phyloP scores from a whole-genome alignment of 2,797 vertebrate genomes.

The Acanthurus tractus region DNA sequence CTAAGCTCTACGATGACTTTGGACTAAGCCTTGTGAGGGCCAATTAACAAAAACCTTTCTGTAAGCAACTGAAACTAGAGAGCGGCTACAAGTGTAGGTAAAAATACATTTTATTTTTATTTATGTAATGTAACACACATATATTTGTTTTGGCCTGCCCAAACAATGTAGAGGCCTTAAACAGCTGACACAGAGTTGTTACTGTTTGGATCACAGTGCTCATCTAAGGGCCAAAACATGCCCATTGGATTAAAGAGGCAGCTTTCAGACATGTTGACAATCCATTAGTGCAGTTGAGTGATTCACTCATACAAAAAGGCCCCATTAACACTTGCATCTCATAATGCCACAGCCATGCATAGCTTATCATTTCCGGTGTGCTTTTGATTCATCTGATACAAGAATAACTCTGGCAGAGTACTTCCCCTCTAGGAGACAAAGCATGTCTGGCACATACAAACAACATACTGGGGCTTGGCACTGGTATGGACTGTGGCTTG shows the following conservation, averaged over 20 bases:
- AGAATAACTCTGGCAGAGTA: constrained; percentile 40
- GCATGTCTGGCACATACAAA: constrained; percentile 48
- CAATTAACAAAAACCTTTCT: constrained; percentile 25
- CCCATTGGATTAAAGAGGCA: constrained; percentile 73
- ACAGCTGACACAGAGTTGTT: constrained; percentile 52
- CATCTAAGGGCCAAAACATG: constrained; percentile 70
- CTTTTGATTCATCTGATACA: constrained; percentile 45
- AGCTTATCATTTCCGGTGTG: constrained; percentile 61
- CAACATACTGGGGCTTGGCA: constrained; percentile 24
- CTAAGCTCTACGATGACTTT: constrained; percentile 25
- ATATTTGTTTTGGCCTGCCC: constrained; percentile 39
- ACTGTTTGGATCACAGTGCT: constrained; percentile 55
- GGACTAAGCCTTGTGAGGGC: constrained; percentile 19
- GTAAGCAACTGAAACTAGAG: constrained; percentile 18
- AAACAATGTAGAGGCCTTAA: constrained; percentile 61
- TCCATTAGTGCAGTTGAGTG: constrained; percentile 74
- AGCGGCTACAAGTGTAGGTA: constrained; percentile 6
- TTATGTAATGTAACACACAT: constrained; percentile 15
- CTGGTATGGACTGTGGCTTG: constrained; percentile 28
- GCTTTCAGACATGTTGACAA: constrained; percentile 76
- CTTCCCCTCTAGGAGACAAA: constrained; percentile 40
- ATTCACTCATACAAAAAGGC: constrained; percentile 63
- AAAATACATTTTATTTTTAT: constrained; percentile 29
- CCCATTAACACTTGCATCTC: constrained; percentile 73
- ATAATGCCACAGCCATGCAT: constrained; percentile 63